These are phyloP conservation scores for Microplitis mediator DNA, from an alignment of 1,140 invertebrate species.

Conservation along the genomic window DNA sequence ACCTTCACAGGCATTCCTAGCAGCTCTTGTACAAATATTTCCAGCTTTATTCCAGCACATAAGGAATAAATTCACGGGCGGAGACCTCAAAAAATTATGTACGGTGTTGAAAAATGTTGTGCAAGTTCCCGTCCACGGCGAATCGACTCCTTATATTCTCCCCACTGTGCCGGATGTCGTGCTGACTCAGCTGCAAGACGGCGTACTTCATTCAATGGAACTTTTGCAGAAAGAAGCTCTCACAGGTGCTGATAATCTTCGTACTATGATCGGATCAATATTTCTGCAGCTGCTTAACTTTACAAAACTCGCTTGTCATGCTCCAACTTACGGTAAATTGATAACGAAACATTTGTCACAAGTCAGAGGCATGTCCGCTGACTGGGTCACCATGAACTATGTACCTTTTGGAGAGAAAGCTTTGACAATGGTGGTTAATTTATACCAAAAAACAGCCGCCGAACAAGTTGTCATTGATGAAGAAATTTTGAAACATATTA, in stretches of 20 bases:
- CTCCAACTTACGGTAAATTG: conserved; percentile 70
- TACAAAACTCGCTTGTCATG: conserved; percentile 74
- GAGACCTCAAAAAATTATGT: conserved; percentile 82
- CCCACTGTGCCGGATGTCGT: conserved; percentile 75
- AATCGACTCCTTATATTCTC: conserved; percentile 81
- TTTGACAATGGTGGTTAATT: conserved; percentile 77
- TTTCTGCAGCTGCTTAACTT: conserved; percentile 81
- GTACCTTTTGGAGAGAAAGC: conserved; percentile 88
- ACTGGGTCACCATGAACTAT: conserved; percentile 85
- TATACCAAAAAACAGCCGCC: conserved; percentile 82
- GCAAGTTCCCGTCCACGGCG: conserved; percentile 81
- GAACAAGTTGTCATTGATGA: conserved; percentile 77
- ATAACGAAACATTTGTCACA: conserved; percentile 63
- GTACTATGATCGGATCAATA: conserved; percentile 77
- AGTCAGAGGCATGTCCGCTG: conserved; percentile 61
- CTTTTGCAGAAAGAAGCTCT: conserved; percentile 81
- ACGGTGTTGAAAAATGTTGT: conserved; percentile 78
- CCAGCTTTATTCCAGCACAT: conserved; percentile 91
- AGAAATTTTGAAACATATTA: conserved; percentile 77
- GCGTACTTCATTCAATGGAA: conserved; percentile 80
- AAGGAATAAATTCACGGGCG: conserved; percentile 75
- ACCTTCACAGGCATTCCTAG: conserved; percentile 90
- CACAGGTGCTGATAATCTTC: conserved; percentile 68
- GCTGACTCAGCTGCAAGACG: conserved; percentile 83
- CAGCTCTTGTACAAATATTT: conserved; percentile 92